Conservation (phyloP, 2,113 vertebrate genomes). For the Pachypanchax playfairii region DNA sequence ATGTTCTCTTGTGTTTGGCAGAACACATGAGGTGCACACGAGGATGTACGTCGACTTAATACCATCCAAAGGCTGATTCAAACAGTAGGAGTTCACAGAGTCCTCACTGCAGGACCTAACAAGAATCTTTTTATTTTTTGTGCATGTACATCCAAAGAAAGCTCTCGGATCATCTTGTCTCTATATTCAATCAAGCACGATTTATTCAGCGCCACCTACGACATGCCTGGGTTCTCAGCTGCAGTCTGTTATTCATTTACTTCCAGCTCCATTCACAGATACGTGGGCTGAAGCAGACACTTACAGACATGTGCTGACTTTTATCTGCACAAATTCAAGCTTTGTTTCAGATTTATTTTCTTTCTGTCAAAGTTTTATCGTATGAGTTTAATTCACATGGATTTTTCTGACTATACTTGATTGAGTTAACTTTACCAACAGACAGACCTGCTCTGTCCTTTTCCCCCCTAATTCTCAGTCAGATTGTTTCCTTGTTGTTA, state of each 20-base stretch:
- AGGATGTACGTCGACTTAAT: conserved; percentile 18
- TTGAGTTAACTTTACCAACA: conserved; percentile 34
- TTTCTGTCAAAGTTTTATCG: conserved; percentile 3
- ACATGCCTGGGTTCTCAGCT: conserved; percentile 44
- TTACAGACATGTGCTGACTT: conserved; percentile 15
- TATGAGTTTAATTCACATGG: conserved; percentile 30
- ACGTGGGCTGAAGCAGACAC: conserved; percentile 52
- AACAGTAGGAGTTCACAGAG: conserved; percentile 24
- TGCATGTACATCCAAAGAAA: conserved; percentile 20
- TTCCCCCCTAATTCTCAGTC: conserved; percentile 17
- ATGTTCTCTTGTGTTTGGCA: conserved; percentile 24
- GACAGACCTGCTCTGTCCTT: conserved; percentile 3
- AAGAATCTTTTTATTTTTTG: conserved; percentile 39
- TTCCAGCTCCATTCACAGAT: conserved; percentile 60
- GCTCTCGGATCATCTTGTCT: conserved; percentile 31
- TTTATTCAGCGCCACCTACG: conserved; percentile 61
- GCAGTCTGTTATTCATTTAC: conserved; percentile 61
- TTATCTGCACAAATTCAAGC: conserved; percentile 10
- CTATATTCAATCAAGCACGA: conserved; percentile 42
- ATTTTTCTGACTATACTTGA: no score
- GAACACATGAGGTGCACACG: conserved; percentile 24
- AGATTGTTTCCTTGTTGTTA: conserved; percentile 25
- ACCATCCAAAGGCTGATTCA: conserved; percentile 11
- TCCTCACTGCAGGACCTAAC: conserved; percentile 21
- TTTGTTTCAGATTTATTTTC: background rate